Evolutionary conservation across 2,797 vertebrate species (phyloP), one percentile per base, ranked within the genome.

Genomic region (Avahi laniger): DNA sequence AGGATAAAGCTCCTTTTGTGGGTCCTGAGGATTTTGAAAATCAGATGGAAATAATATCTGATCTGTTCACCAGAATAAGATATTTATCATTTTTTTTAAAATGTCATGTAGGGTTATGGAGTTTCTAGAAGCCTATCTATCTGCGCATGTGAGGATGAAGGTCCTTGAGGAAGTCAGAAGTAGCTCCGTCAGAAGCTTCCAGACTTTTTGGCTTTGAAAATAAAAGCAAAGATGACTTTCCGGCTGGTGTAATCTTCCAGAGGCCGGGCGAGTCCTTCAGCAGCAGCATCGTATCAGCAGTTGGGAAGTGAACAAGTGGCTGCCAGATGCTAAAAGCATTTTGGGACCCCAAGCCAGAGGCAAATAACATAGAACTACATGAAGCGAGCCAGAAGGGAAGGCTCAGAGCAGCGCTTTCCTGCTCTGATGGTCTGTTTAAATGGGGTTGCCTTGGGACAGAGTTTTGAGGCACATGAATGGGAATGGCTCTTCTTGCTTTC

Each of bases 271-370:
- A 87, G 54, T 57, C 65, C 26, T 76, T 30, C 12, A 41, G 79
- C 38, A 75, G 76, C 69, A 57, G 46, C 30, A 73, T 24, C 89
- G 0, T 30, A 61, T 95, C 59, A 96, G 63, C 79, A 76, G 57
- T 14, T 80, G 83, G 72, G 83, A 94, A 85, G 35, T 48, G 48
- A 97, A 46, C n/a, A 52, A 93, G 38, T 41, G 26, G n/a, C 70
- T 96, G 93, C 94, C 95, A 97, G 94, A 97, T 24, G 54, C 95
- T 97, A 96, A 97, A 96, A 97, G 94, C 96, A 93, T 91, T 96
- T 95, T 30, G 86, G 43, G 57, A 91, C 54, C 87, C 79, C 15
- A 89, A 91, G 94, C 96, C 96, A 97, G 93, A 88, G 78, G 50
- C 17, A 92, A 85, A 92, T 1, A 88, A 81, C 48, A 30, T 15